Evolutionary conservation across 2,113 vertebrate species (phyloP).

Genomic region (Periophthalmodon schlosseri): DNA sequence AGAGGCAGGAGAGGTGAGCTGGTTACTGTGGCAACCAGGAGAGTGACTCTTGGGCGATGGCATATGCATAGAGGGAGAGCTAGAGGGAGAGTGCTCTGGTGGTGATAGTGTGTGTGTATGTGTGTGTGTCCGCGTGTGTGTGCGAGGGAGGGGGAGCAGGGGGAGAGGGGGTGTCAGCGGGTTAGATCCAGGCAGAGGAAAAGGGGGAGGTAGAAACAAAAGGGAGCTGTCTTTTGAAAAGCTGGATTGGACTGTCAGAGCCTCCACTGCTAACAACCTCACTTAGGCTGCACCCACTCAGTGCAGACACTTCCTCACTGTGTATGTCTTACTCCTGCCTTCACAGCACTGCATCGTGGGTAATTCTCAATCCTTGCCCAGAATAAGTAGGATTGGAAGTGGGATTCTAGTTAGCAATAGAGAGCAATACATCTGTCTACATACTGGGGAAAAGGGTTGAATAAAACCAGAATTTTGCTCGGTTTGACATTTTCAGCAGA

Average conservation of each 20-base stretch:
- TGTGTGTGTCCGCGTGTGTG: constrained; percentile 16
- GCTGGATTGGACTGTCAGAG: constrained; percentile 71
- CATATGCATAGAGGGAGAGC: constrained; percentile 49
- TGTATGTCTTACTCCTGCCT: constrained; percentile 19
- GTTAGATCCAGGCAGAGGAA: constrained; percentile 68
- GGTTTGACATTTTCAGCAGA: neutral
- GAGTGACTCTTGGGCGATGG: constrained; percentile 75
- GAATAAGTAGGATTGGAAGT: neutral
- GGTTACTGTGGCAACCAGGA: constrained; percentile 79
- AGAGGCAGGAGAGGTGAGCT: constrained; percentile 66
- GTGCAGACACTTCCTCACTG: constrained; percentile 47
- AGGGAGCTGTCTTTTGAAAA: constrained; percentile 73
- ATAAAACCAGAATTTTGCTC: neutral
- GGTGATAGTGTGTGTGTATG: constrained; percentile 50
- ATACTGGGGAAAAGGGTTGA: neutral
- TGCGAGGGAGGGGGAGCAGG: constrained; percentile 41
- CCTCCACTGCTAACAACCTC: constrained; percentile 64
- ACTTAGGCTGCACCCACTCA: constrained; percentile 54
- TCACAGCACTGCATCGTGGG: constrained; percentile 29
- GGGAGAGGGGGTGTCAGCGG: constrained; percentile 75
- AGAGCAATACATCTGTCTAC: neutral
- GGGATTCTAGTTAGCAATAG: neutral
- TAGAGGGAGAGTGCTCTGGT: constrained; percentile 45
- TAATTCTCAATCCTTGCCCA: neutral
- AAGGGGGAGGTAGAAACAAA: constrained; percentile 71